Evolutionary conservation across 2,113 vertebrate species (phyloP).

Genomic region (Eolophus roseicapilla): DNA sequence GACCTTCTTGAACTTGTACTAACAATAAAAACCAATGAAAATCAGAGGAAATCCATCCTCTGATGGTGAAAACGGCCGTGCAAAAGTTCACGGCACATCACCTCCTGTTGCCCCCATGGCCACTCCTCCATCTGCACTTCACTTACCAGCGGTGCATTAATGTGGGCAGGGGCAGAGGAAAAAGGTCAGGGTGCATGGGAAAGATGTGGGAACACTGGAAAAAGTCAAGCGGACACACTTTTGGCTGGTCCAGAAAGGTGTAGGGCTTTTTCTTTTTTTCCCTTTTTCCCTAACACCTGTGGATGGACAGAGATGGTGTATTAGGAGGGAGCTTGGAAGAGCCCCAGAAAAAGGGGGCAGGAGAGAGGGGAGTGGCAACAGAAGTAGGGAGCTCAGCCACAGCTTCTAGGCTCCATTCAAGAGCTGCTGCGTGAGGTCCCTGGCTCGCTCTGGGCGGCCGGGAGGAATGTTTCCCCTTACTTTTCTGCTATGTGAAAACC

Average conservation of each 20-base stretch:
- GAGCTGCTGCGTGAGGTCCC: not conserved
- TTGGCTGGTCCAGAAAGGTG: not conserved
- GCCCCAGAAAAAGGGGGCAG: not conserved
- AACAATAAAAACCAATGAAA: not conserved
- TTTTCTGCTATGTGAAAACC: not conserved
- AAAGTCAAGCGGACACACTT: not conserved
- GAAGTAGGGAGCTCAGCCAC: not conserved
- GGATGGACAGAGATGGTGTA: not conserved
- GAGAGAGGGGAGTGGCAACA: not conserved
- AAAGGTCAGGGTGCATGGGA: not conserved
- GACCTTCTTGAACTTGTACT: not conserved
- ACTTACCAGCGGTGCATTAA: not conserved
- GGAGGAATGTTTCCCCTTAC: not conserved
- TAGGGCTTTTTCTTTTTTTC: not conserved
- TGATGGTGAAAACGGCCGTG: fast-evolving
- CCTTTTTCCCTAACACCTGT: slow-evolving; percentile 8
- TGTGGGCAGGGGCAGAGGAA: not conserved
- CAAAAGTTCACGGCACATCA: not conserved
- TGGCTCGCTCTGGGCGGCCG: fast-evolving
- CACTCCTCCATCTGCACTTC: not conserved
- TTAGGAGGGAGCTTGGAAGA: not conserved
- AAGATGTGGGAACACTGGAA: not conserved
- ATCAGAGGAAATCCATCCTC: slow-evolving; percentile 2
- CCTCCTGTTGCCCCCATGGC: not conserved
- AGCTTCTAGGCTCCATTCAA: not conserved